phyloP scores from a whole-genome alignment of 2,113 vertebrate genomes.

The Vicugna pacos region DNA sequence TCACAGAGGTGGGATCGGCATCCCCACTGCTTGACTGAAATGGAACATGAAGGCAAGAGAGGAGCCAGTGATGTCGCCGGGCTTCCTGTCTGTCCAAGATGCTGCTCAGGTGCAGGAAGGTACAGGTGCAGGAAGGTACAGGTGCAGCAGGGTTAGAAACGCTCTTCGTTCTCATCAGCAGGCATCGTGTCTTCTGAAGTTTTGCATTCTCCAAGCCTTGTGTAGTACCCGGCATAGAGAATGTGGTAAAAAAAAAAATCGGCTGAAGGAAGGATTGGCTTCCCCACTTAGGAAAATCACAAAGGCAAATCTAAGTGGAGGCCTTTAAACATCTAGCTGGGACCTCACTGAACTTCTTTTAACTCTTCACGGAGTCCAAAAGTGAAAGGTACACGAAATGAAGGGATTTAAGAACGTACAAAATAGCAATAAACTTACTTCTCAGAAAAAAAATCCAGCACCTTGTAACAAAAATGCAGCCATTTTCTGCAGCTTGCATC shows the following conservation, averaged over 20 bases:
- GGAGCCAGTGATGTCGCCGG: neutral
- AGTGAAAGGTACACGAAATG: neutral
- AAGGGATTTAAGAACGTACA: neutral
- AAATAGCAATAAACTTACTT: neutral
- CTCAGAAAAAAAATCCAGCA: neutral
- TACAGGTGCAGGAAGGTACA: neutral
- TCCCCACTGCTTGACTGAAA: neutral
- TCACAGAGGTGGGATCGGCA: neutral
- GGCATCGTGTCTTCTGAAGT: neutral
- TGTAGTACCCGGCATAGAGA: neutral
- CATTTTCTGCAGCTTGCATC: neutral
- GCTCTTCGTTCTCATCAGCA: neutral
- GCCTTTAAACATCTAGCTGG: neutral
- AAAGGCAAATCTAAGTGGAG: neutral
- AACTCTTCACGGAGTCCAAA: neutral
- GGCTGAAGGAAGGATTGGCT: neutral
- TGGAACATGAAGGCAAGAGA: neutral
- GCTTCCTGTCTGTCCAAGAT: neutral
- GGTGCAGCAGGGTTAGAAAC: neutral
- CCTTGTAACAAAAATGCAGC: neutral
- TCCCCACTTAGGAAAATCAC: neutral
- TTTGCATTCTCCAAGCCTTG: neutral
- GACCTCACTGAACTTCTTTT: neutral
- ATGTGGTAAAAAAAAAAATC: neutral
- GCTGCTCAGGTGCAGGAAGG: neutral